A percentile compares a stretch with the other conserved stretches of the same genome.
These are phyloP conservation scores for Okapia johnstoni DNA, from an alignment of 2,113 vertebrate genomes.

Conservation along the genomic window DNA sequence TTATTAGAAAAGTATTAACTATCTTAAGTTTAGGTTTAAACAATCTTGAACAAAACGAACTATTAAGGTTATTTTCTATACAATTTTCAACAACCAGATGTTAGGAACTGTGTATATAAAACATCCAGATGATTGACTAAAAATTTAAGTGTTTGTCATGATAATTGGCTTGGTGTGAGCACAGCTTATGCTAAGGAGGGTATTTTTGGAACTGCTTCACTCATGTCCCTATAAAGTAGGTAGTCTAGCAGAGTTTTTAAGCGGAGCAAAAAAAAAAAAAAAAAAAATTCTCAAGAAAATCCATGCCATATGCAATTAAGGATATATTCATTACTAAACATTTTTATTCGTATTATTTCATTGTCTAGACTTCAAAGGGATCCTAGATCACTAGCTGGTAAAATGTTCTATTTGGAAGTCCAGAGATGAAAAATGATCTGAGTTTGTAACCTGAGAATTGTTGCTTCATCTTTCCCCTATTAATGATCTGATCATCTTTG, in stretches of 20 bases:
- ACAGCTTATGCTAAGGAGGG: neutral
- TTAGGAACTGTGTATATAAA: constrained; percentile 21
- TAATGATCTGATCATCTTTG: neutral
- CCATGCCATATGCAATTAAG: neutral
- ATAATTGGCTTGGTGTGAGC: neutral
- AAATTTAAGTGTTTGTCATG: neutral
- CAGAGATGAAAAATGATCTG: neutral
- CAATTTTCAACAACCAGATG: constrained; percentile 14
- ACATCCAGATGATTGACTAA: neutral
- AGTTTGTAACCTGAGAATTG: neutral
- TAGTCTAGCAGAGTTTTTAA: constrained; percentile 14
- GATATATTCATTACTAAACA: neutral
- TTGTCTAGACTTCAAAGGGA: neutral
- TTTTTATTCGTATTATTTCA: neutral
- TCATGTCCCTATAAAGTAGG: neutral
- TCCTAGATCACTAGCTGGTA: neutral
- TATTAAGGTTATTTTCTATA: neutral
- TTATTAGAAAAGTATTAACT: neutral
- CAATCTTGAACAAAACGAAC: neutral
- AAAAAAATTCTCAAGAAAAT: neutral
- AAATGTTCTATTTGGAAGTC: neutral
- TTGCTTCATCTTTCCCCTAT: neutral
- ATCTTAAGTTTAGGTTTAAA: neutral
- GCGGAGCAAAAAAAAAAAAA: neutral
- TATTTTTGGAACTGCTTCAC: constrained; percentile 23